These are phyloP conservation scores for Drosophila mauritiana DNA, from an alignment of 1,140 invertebrate species.

Conservation along the genomic window DNA sequence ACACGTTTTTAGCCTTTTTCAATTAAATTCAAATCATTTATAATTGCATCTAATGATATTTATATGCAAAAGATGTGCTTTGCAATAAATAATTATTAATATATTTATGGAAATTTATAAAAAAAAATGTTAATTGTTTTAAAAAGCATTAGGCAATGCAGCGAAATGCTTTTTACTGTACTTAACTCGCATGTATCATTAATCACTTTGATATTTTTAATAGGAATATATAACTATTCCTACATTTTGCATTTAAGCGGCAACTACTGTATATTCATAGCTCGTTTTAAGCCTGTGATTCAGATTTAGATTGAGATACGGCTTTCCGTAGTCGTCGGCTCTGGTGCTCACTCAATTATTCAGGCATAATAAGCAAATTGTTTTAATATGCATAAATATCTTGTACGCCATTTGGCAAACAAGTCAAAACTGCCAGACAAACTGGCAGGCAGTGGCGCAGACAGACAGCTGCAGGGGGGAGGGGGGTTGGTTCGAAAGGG, in stretches of 20 bases:
- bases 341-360: slow-evolving; percentile 76
- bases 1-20: too few species aligned
- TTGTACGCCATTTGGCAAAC: slow-evolving; percentile 82
- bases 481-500: not conserved
- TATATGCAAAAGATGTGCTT: too few species aligned
- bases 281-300: slow-evolving; percentile 14
- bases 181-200: not conserved
- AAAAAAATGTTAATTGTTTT: too few species aligned
- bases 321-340: slow-evolving; percentile 27
- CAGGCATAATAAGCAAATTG: slow-evolving; percentile 83
- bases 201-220: not conserved
- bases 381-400: slow-evolving; percentile 84
- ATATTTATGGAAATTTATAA: too few species aligned
- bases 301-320: slow-evolving; percentile 45
- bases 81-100: too few species aligned
- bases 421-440: slow-evolving; percentile 80
- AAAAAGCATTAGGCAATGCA: not conserved
- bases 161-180: not conserved
- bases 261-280: slow-evolving; percentile 22
- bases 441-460: slow-evolving; percentile 54
- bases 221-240: not conserved
- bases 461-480: slow-evolving; percentile 2
- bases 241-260: not conserved
- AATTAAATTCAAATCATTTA: too few species aligned
- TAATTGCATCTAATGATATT: too few species aligned